These are phyloP conservation scores for Harpegnathos saltator DNA, from an alignment of 1,140 invertebrate species.

Conservation along the genomic window DNA sequence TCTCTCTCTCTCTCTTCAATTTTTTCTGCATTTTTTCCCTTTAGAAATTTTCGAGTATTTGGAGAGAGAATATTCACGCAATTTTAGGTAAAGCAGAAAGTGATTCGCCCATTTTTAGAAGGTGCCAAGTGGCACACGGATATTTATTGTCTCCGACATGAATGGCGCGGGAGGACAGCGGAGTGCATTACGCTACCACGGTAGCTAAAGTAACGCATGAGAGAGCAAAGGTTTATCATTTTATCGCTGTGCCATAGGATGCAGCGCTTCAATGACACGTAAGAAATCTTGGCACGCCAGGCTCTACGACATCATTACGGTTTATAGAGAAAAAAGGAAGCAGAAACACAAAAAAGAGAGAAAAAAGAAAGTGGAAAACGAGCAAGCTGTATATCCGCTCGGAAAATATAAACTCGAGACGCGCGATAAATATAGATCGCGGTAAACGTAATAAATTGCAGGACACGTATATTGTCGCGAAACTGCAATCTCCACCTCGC, in stretches of 20 bases:
- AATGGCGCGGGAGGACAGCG: slow-evolving; percentile 9
- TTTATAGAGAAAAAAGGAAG: slow-evolving; percentile 17
- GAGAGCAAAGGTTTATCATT: slow-evolving; percentile 71
- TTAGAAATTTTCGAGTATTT: background rate
- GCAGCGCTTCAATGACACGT: slow-evolving; percentile 60
- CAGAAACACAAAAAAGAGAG: slow-evolving; percentile 20
- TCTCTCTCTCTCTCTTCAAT: background rate
- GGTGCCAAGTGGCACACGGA: slow-evolving; percentile 39
- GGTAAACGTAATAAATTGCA: slow-evolving; percentile 42
- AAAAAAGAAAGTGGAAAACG: slow-evolving; percentile 19
- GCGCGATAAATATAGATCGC: slow-evolving; percentile 50
- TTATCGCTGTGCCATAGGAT: slow-evolving; percentile 55
- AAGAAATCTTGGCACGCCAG: slow-evolving; percentile 62
- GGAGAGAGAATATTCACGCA: background rate
- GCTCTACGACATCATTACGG: slow-evolving; percentile 44
- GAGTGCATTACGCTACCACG: slow-evolving; percentile 49
- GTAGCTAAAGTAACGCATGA: slow-evolving; percentile 56
- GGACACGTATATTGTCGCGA: slow-evolving; percentile 23
- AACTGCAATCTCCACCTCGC: slow-evolving; percentile 24
- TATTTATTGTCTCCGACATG: slow-evolving; percentile 52
- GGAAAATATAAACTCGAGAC: slow-evolving; percentile 46
- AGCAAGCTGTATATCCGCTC: slow-evolving; percentile 33
- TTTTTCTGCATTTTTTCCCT: too few species aligned
- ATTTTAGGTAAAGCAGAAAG: slow-evolving; percentile 10
- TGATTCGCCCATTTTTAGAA: slow-evolving; percentile 53